Conservation (phyloP, 2,888 invertebrate species). For the Sphecodes monilicornis region DNA sequence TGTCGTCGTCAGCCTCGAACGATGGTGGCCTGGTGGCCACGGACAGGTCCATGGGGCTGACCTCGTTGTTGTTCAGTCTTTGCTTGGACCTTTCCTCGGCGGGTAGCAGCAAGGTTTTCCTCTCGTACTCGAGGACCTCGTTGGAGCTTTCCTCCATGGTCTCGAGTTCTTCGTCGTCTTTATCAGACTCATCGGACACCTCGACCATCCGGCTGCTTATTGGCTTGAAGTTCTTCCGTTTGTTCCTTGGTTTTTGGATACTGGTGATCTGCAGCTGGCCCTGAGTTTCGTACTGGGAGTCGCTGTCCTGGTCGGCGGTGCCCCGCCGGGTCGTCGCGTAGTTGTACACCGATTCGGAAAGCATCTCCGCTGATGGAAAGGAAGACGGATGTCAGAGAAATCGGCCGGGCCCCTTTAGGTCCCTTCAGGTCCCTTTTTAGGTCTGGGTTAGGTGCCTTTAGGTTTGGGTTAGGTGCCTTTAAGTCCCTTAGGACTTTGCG, state of each 20-base stretch:
- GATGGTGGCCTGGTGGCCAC: slow-evolving; percentile 82
- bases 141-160: slow-evolving; percentile 70
- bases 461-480: too few species aligned
- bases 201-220: slow-evolving; percentile 84
- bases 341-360: slow-evolving; percentile 84
- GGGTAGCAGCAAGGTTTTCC: slow-evolving; percentile 76
- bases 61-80: slow-evolving; percentile 79
- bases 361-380: slow-evolving; percentile 82
- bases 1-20: slow-evolving; percentile 80
- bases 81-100: slow-evolving; percentile 78
- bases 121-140: slow-evolving; percentile 77
- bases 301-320: slow-evolving; percentile 82
- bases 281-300: slow-evolving; percentile 81
- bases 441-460: too few species aligned
- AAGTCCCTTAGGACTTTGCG: too few species aligned
- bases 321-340: slow-evolving; percentile 82
- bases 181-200: slow-evolving; percentile 82
- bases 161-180: slow-evolving; percentile 73
- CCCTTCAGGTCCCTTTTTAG: not conserved
- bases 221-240: slow-evolving; percentile 85
- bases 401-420: not conserved
- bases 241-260: slow-evolving; percentile 84
- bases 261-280: slow-evolving; percentile 77
- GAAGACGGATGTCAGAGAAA: slow-evolving; percentile 28
- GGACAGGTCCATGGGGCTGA: slow-evolving; percentile 83